Evolutionary conservation across 2,797 vertebrate species (phyloP).

Genomic region (Enteromius treurensis): DNA sequence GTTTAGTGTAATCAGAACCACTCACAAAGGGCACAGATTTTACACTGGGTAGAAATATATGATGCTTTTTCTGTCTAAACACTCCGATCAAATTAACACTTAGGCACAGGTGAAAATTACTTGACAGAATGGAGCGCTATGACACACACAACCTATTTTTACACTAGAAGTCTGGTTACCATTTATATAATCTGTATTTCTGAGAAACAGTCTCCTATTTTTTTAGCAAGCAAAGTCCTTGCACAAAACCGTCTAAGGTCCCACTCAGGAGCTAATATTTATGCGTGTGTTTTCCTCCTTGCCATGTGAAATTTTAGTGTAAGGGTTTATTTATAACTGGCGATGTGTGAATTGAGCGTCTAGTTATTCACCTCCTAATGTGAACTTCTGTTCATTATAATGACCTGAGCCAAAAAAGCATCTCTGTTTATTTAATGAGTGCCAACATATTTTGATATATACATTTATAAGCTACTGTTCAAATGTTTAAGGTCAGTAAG

Average conservation of each 20-base stretch:
- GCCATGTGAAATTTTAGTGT: slow-evolving; percentile 70
- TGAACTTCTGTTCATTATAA: slow-evolving; percentile 55
- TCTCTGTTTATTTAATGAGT: slow-evolving; percentile 2
- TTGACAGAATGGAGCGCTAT: neutral
- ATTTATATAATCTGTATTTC: neutral
- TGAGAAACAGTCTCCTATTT: neutral
- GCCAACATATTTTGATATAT: neutral
- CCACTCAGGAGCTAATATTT: neutral
- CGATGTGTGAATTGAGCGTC: slow-evolving; percentile 66
- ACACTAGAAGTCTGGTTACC: neutral
- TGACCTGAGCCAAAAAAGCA: slow-evolving; percentile 56
- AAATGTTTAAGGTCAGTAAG: neutral
- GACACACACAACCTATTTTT: neutral
- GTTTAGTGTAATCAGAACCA: neutral
- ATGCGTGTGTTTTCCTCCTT: neutral
- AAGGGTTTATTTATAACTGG: slow-evolving; percentile 73
- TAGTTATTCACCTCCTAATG: slow-evolving; percentile 61
- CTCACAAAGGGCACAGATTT: neutral
- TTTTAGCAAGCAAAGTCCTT: neutral
- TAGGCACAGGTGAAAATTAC: neutral
- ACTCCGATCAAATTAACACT: slow-evolving; percentile 9
- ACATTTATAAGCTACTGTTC: neutral
- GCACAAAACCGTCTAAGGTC: neutral
- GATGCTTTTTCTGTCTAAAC: neutral
- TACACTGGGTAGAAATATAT: neutral